Evolutionary conservation across 2,888 invertebrate genomes (phyloP).

Genomic region (Aelia acuminata): DNA sequence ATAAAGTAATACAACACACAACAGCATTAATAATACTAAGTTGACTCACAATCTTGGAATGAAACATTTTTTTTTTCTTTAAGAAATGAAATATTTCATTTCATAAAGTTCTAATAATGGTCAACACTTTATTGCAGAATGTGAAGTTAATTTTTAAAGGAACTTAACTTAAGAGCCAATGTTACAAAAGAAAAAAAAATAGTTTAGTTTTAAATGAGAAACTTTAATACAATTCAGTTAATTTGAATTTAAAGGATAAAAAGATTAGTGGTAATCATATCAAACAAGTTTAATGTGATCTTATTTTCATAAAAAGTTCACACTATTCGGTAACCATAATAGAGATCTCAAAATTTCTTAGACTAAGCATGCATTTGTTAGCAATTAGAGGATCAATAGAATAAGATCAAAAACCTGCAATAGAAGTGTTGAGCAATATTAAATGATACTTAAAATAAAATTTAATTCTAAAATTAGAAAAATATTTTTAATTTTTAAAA

Average conservation of each 20-base stretch:
- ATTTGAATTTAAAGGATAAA: neutral
- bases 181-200: neutral
- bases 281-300: neutral
- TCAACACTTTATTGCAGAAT: slow-evolving; percentile 33
- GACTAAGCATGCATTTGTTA: neutral
- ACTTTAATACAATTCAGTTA: neutral
- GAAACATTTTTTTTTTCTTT: neutral
- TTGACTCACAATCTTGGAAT: slow-evolving; percentile 14
- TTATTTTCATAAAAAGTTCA: neutral
- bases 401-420: slow-evolving; percentile 44
- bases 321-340: slow-evolving; percentile 30
- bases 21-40: neutral
- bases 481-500: slow-evolving; percentile 24
- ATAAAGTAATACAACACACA: neutral
- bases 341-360: slow-evolving; percentile 43
- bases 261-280: neutral
- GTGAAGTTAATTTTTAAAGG: neutral
- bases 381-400: neutral
- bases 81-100: neutral
- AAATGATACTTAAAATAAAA: slow-evolving; percentile 30
- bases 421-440: slow-evolving; percentile 46
- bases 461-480: slow-evolving; percentile 17
- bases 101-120: slow-evolving; percentile 7
- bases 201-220: neutral
- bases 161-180: slow-evolving; percentile 25